These are phyloP conservation scores for Epinotia bilunana DNA, from an alignment of 2,888 invertebrate species.

Conservation along the genomic window DNA sequence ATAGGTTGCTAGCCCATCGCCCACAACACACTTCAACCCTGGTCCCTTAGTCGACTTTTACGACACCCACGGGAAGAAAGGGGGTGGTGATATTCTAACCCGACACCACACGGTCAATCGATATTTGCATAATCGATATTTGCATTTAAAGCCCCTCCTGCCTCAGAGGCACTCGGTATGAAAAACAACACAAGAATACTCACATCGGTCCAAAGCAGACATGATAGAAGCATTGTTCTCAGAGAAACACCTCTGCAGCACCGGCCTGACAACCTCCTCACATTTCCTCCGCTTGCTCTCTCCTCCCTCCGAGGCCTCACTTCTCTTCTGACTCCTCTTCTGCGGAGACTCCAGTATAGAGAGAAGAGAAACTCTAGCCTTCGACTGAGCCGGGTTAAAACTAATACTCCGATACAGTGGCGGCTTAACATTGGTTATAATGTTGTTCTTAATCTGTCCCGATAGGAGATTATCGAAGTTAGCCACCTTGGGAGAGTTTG, in stretches of 20 bases:
- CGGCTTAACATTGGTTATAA: constrained; percentile 55
- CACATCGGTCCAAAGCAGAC: constrained; percentile 88
- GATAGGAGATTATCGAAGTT: constrained; percentile 73
- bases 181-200: constrained; percentile 59
- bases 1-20: too few species aligned
- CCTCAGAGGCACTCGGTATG: too few species aligned
- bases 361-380: constrained; percentile 62
- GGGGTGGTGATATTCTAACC: too few species aligned
- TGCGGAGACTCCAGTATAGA: constrained; percentile 66
- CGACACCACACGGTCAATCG: too few species aligned
- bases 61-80: too few species aligned
- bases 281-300: constrained; percentile 71
- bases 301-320: constrained; percentile 81
- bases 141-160: too few species aligned
- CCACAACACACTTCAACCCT: too few species aligned
- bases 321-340: constrained; percentile 83
- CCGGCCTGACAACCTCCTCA: constrained; percentile 62
- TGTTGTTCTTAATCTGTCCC: constrained; percentile 68
- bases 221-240: constrained; percentile 92
- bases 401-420: constrained; percentile 69
- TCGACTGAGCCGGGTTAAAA: constrained; percentile 64
- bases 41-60: too few species aligned
- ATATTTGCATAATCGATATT: too few species aligned
- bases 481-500: constrained; percentile 72
- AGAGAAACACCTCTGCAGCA: constrained; percentile 87